These are phyloP conservation scores for Platichthys stellatus DNA, from an alignment of 2,113 vertebrate species.

Conservation along the genomic window DNA sequence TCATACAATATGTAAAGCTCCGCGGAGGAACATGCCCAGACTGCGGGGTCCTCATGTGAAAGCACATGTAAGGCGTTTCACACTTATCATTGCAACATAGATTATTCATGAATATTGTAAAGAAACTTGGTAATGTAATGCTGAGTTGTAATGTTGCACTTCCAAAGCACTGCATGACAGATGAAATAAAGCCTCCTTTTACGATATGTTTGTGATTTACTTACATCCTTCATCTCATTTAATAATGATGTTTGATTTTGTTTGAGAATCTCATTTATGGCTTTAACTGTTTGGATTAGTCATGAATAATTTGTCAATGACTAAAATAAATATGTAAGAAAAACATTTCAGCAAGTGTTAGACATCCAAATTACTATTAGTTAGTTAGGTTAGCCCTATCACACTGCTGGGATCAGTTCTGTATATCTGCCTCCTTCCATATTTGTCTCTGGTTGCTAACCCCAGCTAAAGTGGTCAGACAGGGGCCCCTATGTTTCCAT, in stretches of 20 bases:
- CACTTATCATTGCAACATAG: conserved; percentile 51
- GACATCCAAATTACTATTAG: neutral
- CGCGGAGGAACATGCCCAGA: conserved; percentile 41
- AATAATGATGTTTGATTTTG: too few relatives aligned
- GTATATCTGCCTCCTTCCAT: conserved; percentile 54
- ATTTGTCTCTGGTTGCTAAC: conserved; percentile 62
- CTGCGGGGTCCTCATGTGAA: conserved; percentile 41
- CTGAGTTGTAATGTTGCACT: conserved; percentile 17
- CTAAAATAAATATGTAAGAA: neutral
- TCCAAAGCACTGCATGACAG: neutral
- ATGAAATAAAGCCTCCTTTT: neutral
- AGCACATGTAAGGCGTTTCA: conserved; percentile 39
- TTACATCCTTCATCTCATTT: neutral
- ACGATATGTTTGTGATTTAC: neutral
- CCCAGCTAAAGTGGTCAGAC: conserved; percentile 49
- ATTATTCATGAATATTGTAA: conserved; percentile 61
- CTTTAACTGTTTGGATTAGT: neutral
- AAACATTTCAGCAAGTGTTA: conserved; percentile 1
- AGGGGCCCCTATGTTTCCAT: conserved; percentile 54
- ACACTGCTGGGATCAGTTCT: conserved; percentile 22
- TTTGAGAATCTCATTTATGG: too few relatives aligned
- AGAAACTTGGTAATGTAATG: conserved; percentile 42
- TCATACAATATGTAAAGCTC: conserved; percentile 67
- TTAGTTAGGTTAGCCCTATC: neutral
- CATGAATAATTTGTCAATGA: neutral